phyloP scores from a whole-genome alignment of 2,888 invertebrate genomes.

The Branchipolynoe longqiensis region DNA sequence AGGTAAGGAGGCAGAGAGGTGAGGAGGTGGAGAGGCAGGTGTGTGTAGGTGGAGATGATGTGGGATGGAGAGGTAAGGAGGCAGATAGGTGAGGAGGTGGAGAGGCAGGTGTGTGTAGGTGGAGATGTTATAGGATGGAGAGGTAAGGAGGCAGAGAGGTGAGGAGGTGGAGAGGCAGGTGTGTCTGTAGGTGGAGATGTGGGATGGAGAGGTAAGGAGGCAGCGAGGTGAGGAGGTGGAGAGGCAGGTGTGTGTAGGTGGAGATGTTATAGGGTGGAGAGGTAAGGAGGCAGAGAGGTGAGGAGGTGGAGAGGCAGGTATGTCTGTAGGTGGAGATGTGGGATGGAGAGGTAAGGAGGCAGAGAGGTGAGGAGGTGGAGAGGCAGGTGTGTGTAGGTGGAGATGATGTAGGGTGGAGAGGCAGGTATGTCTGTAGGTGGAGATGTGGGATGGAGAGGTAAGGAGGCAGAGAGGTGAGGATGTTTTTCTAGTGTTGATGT shows the following conservation, averaged over 20 bases:
- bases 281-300: neutral
- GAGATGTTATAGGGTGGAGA: neutral
- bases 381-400: neutral
- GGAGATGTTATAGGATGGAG: neutral
- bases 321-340: too few relatives aligned
- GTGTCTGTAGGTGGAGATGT: neutral
- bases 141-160: neutral
- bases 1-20: neutral
- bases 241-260: too few relatives aligned
- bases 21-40: too few relatives aligned
- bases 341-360: neutral
- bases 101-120: neutral
- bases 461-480: neutral
- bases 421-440: neutral
- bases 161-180: neutral
- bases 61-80: neutral
- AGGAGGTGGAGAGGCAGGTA: too few relatives aligned
- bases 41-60: too few relatives aligned
- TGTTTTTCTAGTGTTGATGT: too few relatives aligned
- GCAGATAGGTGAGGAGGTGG: neutral
- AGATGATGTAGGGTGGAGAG: neutral
- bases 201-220: neutral
- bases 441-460: neutral
- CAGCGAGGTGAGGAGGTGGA: too few relatives aligned
- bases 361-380: neutral